Base-by-base conservation (phyloP, 2,113 vertebrate species). In the Motacilla alba region DNA sequence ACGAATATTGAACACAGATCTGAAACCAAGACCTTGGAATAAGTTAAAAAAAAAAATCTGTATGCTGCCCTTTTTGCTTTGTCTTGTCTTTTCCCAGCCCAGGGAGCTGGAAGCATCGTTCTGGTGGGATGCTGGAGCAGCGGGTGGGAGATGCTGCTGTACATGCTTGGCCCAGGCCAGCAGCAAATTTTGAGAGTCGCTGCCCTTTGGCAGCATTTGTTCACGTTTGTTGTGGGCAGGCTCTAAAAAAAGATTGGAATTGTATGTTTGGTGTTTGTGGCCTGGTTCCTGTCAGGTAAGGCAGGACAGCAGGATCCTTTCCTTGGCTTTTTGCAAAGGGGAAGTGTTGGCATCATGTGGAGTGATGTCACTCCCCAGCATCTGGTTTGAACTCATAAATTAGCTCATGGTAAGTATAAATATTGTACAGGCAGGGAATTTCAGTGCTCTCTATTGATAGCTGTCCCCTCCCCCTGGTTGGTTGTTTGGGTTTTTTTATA, bases 161-260 rank as follows among this genome's bases (percentile, higher is more conserved):
- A 8, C 6, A 0, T 37, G 37, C 69, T 60, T 31, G 28, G 23
- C 49, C 33, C 5, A 16, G 60, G n/a, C n/a, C 31, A 60, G 18
- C 2, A 4, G 70, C 0, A 1, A 39, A 43, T 10, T 23, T 4
- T 19, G 28, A 8, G 21, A 15, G 66, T 31, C 1, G 0, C 41
- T 47, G 50, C 52, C 37, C 13, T 52, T 22, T 13, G 10, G 64
- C 55, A 27, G 49, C 13, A 3, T n/a, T 53, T 13, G 2, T 20
- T 41, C 8, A 35, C 10, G 2, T 39, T 67, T 49, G 20, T 69
- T 35, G 11, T 7, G 64, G 35, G n/a, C 46, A 75, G 55, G 43
- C 18, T 67, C 30, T n/a, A 5, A 44, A 22, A 20, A 11, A 37
- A 49, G 66, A 10, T 7, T 33, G 15, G 10, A 26, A 37, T 41